Evolutionary conservation across 2,888 invertebrate genomes (phyloP), one percentile per base, ranked within the genome.

Genomic region (Beris chalybata): DNA sequence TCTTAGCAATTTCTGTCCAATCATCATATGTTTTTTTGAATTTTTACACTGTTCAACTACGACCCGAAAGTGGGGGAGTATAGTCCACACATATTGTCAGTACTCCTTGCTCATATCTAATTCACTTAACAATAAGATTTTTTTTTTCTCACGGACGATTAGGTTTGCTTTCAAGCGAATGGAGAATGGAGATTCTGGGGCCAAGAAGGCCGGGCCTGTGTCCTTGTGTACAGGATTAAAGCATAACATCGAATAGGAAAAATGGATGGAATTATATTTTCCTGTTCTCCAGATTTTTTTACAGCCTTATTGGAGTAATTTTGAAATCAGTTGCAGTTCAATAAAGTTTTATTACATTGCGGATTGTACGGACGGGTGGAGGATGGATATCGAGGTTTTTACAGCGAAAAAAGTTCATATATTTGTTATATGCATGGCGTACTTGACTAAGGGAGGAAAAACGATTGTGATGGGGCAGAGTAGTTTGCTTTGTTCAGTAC

Each of bases 291-390:
- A 3, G 4, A 4, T 30, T 55, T 4, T 15, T 15, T 13, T 48
- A 15, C 64, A 57, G 54, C 58, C 63, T 44, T 59, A 59, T 64
- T 66, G 66, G 58, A 64, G 66, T 69, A 69, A 69, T 66, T 69
- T 69, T 58, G 54, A 69, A 69, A 69, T 69, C 69, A 69, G 69
- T 66, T 59, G 69, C 69, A 66, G 69, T 69, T 69, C 69, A 69
- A 69, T 69, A 69, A 69, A 69, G 64, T 66, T 69, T 69, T 69
- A 69, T 69, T 66, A 64, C 55, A 69, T 58, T 64, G 59, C 59
- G 64, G 53, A 59, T 44, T 57, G 59, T 58, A 13, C 44, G 31
- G n/a, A 53, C 11, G 15, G 55, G 3, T 31, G 61, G 48, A 22
- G 61, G 50, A 61, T 32, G 15, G 30, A 61, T 45, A 11, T 44